A percentile compares a stretch with the other conserved stretches of the same genome.
Evolutionary conservation across 2,888 invertebrate species (phyloP).

Genomic region (Cheilosia scutellata): DNA sequence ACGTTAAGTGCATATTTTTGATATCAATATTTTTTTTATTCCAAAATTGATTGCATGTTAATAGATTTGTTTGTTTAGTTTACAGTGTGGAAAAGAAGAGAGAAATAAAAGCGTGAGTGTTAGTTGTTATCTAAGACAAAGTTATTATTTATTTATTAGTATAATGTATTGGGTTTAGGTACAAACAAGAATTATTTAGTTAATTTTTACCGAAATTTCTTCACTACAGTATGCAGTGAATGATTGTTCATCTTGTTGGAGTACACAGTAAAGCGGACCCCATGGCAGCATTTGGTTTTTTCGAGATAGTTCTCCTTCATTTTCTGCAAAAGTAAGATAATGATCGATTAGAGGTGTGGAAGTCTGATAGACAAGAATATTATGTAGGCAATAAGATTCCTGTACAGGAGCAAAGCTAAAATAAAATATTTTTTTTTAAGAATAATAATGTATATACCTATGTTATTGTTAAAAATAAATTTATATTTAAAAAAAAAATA

Average conservation of each 20-base stretch:
- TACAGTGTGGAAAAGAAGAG: slow-evolving; percentile 36
- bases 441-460: too few species aligned
- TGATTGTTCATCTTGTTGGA: slow-evolving; percentile 89
- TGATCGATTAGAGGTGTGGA: not conserved
- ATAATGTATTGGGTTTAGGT: not conserved
- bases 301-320: slow-evolving; percentile 84
- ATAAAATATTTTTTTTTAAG: too few species aligned
- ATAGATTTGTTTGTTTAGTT: slow-evolving; percentile 29
- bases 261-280: slow-evolving; percentile 90
- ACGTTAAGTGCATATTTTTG: slow-evolving; percentile 66
- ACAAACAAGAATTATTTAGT: slow-evolving; percentile 18
- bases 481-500: too few species aligned
- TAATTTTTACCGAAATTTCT: slow-evolving; percentile 88
- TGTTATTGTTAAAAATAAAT: too few species aligned
- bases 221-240: slow-evolving; percentile 90
- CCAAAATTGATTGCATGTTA: slow-evolving; percentile 53
- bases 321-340: slow-evolving; percentile 80
- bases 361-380: too few species aligned
- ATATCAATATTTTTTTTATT: slow-evolving; percentile 43
- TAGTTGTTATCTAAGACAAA: slow-evolving; percentile 24
- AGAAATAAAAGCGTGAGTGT: slow-evolving; percentile 46
- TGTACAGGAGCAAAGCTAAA: too few species aligned
- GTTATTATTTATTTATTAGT: slow-evolving; percentile 8
- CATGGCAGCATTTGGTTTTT: slow-evolving; percentile 84
- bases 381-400: too few species aligned